Base-by-base conservation (phyloP, 2,888 invertebrate species). In the Omphaloscelis lunosa region DNA sequence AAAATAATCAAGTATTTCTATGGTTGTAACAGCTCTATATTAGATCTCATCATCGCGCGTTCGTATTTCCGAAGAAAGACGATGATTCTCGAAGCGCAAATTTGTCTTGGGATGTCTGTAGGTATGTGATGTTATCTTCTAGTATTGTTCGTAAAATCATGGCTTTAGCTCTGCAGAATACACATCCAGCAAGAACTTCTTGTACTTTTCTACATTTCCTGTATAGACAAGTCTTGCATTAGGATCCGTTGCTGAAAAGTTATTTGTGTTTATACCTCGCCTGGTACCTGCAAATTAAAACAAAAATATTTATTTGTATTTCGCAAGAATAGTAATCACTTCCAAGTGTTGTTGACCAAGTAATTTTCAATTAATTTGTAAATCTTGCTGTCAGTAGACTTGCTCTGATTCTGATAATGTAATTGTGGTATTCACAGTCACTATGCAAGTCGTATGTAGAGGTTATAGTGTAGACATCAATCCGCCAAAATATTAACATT, bases 251-350 rank as follows among this genome's bases (percentile, higher is more conserved):
- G 89, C 77, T 23, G 84, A 86, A 15, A 94, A 90, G 48, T 90
- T 79, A 45, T 93, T 93, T 1, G 89, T 92, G 56, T 89, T 94
- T 5, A 91, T 86, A 2, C 92, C 93, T 78, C 94, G 89, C 2
- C 86, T 41, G 2, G 86, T 70, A 69, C 92, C 94, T 94, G 90
- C 27, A 90, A 92, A 75, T 45, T 1, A n/a, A 62, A 48, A 17
- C 0, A 39, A 23, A 20, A 65, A 12, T 6, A 2, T 29, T 67
- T 51, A 23, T 23, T 34, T 29, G 2, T 48, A 15, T 48, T 51
- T 23, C 29, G 0, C 45, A 48, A 48, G 23, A 66, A 29, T 0
- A 15, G 3, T 23, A 48, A 29, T 66, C 12, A 12, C 4, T 2
- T 20, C 51, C 45, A 23, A 45, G 8, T 48, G 27, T 27, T 29